Evolutionary conservation across 2,797 vertebrate genomes (phyloP).

Genomic region (Gastrophryne carolinensis): DNA sequence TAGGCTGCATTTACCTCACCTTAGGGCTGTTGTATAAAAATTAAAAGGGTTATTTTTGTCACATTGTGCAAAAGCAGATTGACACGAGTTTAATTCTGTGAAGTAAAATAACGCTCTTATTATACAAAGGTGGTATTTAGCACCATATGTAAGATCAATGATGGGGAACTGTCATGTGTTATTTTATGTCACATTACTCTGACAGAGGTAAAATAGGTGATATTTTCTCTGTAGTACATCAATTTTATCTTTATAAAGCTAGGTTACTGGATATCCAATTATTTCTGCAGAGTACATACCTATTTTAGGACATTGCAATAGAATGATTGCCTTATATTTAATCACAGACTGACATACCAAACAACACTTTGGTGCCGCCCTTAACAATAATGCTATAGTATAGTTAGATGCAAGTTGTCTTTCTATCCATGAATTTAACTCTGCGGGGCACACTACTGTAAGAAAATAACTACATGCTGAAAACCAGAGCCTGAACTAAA

Average conservation of each 20-base stretch:
- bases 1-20: too few species aligned
- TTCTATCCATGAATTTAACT: slow-evolving; percentile 13
- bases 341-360: not conserved
- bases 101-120: too few species aligned
- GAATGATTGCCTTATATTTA: slow-evolving; percentile 2
- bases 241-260: not conserved
- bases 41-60: too few species aligned
- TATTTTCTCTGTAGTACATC: not conserved
- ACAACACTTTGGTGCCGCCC: not conserved
- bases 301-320: not conserved
- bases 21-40: too few species aligned
- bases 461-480: too few species aligned
- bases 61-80: too few species aligned
- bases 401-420: not conserved
- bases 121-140: too few species aligned
- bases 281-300: not conserved
- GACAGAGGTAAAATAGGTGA: not conserved
- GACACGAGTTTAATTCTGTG: too few species aligned
- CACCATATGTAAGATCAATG: too few species aligned
- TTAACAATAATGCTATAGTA: not conserved
- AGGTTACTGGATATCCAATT: not conserved
- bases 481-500: too few species aligned
- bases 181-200: not conserved
- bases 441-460: not conserved
- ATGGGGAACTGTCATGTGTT: too few species aligned